Evolutionary conservation across 2,113 vertebrate species (phyloP).

Genomic region (Anas platyrhynchos): DNA sequence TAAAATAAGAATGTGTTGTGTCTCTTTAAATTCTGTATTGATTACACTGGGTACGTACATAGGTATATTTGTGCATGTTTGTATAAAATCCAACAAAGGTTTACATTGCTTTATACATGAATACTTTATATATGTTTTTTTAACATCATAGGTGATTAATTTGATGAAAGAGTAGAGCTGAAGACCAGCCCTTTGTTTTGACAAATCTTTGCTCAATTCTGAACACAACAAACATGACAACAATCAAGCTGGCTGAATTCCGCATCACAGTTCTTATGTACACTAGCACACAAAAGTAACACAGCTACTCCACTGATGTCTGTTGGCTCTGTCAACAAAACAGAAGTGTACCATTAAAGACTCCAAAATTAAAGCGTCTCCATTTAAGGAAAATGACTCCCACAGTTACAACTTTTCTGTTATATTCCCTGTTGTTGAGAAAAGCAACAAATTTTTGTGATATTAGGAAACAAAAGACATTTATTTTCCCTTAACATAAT

Average conservation of each 20-base stretch:
- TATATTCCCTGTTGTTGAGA: background rate
- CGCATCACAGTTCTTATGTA: background rate
- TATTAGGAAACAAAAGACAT: background rate
- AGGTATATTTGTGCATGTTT: background rate
- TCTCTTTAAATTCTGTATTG: background rate
- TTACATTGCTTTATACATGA: background rate
- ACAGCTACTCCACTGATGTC: background rate
- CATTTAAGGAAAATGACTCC: background rate
- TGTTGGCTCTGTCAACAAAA: background rate
- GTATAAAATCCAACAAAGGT: background rate
- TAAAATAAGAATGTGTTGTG: background rate
- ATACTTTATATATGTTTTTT: background rate
- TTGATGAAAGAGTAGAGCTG: background rate
- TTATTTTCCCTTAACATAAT: background rate
- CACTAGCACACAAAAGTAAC: background rate
- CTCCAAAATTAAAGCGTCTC: background rate
- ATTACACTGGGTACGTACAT: background rate
- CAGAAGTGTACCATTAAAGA: background rate
- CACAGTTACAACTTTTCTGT: background rate
- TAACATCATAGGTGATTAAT: background rate
- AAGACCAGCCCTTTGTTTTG: background rate
- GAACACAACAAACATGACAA: background rate
- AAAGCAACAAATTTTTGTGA: background rate
- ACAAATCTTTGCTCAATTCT: background rate
- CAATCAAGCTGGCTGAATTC: background rate